Evolutionary conservation across 2,888 invertebrate genomes (phyloP).

Genomic region (Drosophila rellima): DNA sequence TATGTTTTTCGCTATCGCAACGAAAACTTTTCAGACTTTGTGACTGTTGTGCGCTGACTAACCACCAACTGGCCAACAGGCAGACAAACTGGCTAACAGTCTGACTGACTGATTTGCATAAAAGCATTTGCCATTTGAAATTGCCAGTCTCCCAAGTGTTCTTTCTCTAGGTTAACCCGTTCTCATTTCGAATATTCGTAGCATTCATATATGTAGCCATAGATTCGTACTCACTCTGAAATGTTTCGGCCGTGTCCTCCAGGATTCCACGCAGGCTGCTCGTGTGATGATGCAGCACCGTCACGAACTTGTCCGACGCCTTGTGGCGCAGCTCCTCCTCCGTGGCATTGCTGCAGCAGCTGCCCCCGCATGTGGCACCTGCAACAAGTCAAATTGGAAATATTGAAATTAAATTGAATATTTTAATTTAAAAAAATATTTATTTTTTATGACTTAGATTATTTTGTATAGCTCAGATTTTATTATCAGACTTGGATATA

Average conservation of each 20-base stretch:
- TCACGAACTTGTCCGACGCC: slow-evolving; percentile 87
- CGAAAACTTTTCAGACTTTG: slow-evolving; percentile 63
- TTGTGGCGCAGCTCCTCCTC: slow-evolving; percentile 84
- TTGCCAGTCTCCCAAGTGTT: slow-evolving; percentile 28
- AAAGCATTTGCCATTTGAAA: slow-evolving; percentile 53
- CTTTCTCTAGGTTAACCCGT: neutral
- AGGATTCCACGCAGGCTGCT: slow-evolving; percentile 91
- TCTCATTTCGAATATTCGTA: slow-evolving; percentile 19
- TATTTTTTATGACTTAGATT: neutral
- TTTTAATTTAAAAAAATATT: neutral
- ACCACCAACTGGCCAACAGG: slow-evolving; percentile 19
- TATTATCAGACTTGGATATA: too few relatives aligned
- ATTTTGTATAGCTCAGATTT: too few relatives aligned
- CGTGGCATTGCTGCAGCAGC: slow-evolving; percentile 85
- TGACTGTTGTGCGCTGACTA: slow-evolving; percentile 17
- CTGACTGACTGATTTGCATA: slow-evolving; percentile 61
- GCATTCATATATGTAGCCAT: slow-evolving; percentile 12
- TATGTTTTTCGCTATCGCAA: slow-evolving; percentile 42
- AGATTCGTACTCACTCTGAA: slow-evolving; percentile 89
- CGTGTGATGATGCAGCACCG: slow-evolving; percentile 90
- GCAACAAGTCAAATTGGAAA: slow-evolving; percentile 39
- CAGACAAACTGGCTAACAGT: neutral
- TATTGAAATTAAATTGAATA: neutral
- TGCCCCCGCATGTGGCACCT: slow-evolving; percentile 85
- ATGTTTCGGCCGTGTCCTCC: slow-evolving; percentile 90